A percentile compares a stretch with the other conserved stretches of the same genome.
Evolutionary conservation across 2,113 vertebrate genomes (phyloP).

Genomic region (Peromyscus leucopus): DNA sequence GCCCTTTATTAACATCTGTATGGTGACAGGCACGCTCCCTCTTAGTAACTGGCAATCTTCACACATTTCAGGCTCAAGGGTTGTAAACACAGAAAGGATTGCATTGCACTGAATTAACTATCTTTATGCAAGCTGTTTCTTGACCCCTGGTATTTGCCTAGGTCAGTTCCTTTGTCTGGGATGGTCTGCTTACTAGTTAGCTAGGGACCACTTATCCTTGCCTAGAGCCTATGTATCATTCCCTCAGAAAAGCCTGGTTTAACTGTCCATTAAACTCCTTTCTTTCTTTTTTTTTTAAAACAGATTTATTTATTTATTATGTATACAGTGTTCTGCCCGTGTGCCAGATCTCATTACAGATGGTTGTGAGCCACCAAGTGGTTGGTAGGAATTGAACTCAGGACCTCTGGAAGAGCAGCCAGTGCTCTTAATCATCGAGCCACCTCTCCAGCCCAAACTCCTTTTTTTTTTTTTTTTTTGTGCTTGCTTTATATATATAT

Average conservation of each 20-base stretch:
- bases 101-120: neutral
- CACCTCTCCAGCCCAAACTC: too few species aligned
- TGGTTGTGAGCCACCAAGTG: too few species aligned
- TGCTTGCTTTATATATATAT: too few species aligned
- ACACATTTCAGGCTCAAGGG: neutral
- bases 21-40: neutral
- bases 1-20: neutral
- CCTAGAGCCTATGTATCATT: neutral
- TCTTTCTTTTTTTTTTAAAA: neutral
- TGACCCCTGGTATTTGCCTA: neutral
- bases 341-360: too few species aligned
- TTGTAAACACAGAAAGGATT: slow-evolving; percentile 12
- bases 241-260: slow-evolving; percentile 17
- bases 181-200: neutral
- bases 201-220: neutral
- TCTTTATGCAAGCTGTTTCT: neutral
- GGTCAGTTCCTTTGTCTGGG: neutral
- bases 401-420: too few species aligned
- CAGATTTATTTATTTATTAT: neutral
- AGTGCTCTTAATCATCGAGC: too few species aligned
- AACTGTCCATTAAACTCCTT: neutral
- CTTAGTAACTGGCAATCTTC: neutral
- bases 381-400: too few species aligned
- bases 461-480: too few species aligned
- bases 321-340: too few species aligned